Base-by-base conservation (phyloP, 1,140 invertebrate species). In the Chymomyza costata region DNA sequence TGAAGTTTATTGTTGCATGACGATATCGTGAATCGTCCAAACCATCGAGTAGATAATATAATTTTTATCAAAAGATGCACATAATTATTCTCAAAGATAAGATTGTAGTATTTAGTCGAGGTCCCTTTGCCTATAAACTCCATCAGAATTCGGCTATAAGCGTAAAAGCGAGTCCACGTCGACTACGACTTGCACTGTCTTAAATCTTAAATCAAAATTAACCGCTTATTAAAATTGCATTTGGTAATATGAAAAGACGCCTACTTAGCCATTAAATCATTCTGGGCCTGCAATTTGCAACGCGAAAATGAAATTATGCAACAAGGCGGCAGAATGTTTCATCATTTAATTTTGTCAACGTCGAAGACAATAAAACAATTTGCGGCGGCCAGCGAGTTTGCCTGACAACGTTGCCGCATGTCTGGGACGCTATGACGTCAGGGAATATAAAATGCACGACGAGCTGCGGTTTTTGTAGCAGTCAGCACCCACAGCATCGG, bases 311-410 rank as follows among this genome's bases (percentile, higher is more conserved):
- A 38, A 38, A 51, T 44, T 28, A 52, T 53, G 44, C 18, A 41
- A 19, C 6, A 18, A 11, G 15, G 13, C 28, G 14, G 2, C 15
- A 43, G 17, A 17, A 19, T 49, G n/a, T 56, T 49, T 15, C 18
- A 38, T 51, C 11, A 18, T 40, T 57, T 39, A 45, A 58, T 50
- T 44, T 30, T 34, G 15, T 28, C 31, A 30, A 30, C 21, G 32
- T 32, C 41, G 17, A 45, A 41, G 49, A 57, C 40, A 57, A 57
- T 57, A 30, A 19, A 44, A 34, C 31, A 49, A 49, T 50, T 40
- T 38, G 6, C 8, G n/a, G n/a, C n/a, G 16, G 18, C 14, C 11
- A 17, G 13, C 10, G 13, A 6, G 10, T 35, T 49, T 49, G 53
- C 28, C 30, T 30, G 19, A 39, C 15, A 44, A 31, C 18, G 25